phyloP scores from a whole-genome alignment of 2,797 vertebrate genomes.

The Todus mexicanus region DNA sequence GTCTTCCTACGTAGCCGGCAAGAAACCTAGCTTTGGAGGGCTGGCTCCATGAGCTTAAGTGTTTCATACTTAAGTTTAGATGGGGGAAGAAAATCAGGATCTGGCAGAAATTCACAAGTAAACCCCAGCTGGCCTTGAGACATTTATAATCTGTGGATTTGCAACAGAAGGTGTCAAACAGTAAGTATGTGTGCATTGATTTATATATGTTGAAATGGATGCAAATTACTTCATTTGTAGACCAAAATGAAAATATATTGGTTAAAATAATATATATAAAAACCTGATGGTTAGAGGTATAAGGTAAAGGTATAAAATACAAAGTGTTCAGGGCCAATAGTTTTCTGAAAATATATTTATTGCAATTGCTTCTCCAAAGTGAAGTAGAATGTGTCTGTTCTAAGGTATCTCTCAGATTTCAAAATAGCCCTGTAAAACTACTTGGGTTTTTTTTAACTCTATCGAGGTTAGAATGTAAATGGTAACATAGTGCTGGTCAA shows the following conservation, averaged over 20 bases:
- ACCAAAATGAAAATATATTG: neutral
- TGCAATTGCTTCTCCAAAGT: neutral
- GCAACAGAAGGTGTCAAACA: constrained; percentile 42
- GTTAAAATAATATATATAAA: neutral
- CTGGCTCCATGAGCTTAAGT: neutral
- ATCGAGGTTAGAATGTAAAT: neutral
- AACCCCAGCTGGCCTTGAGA: constrained; percentile 6
- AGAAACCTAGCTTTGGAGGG: neutral
- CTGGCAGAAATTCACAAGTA: constrained; percentile 17
- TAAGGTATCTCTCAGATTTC: neutral
- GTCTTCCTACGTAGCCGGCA: neutral
- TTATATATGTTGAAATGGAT: neutral
- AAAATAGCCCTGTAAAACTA: neutral
- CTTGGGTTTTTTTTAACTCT: neutral
- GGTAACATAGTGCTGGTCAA: no score
- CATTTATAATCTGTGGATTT: constrained; percentile 18
- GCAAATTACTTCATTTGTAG: neutral
- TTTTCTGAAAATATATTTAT: neutral
- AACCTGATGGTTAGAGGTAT: neutral
- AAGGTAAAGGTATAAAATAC: neutral
- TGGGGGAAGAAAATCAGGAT: neutral
- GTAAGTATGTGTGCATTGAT: constrained; percentile 1
- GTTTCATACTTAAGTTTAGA: neutral
- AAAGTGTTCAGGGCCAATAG: neutral
- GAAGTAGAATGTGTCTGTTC: neutral